Base-by-base conservation (phyloP, 1,140 invertebrate genomes). In the Sarcophaga bullata region DNA sequence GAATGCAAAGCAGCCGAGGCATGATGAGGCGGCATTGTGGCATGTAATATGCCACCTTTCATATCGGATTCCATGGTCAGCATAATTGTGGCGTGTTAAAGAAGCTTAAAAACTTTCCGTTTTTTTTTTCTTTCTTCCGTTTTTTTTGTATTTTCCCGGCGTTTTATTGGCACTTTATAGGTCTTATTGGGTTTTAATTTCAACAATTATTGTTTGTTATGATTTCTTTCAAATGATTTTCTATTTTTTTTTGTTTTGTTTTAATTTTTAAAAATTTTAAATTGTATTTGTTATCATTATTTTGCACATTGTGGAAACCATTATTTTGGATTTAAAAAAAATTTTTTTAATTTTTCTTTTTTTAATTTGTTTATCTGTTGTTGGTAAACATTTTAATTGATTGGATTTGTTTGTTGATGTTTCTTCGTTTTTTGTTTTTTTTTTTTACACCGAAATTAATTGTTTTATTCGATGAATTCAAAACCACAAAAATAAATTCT, bases 11-110 rank as follows among this genome's bases (percentile, higher is more conserved):
- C 91, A 88, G 92, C 91, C 80, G 93, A 84, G 87, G 93, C 93
- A 92, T 95, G 94, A 90, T 96, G 95, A 89, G 95, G 94, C 86
- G 95, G 95, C 93, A 95, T 95, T 84, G 94, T 94, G 85, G 93
- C 95, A 88, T 95, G 95, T 87, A 95, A 91, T 90, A 92, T 95
- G 91, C 95, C 95, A 91, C 95, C 95, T 91, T 96, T 96, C 90
- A 96, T 92, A 91, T 96, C 95, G 90, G 95, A 92, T 92, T 96
- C 95, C 95, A 96, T 96, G 91, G 95, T 96, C 91, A 96, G 92
- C 95, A 96, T 96, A 85, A 94, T 94, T n/a, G n/a, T n/a, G n/a
- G 90, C 4, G 1, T 37, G 25, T 4, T 37, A 37, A 37, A 37
- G 25, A 37, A 37, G 4, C 25, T 37, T 91, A 93, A 19, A 19